Percentiles rank a stretch among this genome's conserved stretches.
Conservation (phyloP, 2,797 vertebrate species). For the Balearica regulorum region DNA sequence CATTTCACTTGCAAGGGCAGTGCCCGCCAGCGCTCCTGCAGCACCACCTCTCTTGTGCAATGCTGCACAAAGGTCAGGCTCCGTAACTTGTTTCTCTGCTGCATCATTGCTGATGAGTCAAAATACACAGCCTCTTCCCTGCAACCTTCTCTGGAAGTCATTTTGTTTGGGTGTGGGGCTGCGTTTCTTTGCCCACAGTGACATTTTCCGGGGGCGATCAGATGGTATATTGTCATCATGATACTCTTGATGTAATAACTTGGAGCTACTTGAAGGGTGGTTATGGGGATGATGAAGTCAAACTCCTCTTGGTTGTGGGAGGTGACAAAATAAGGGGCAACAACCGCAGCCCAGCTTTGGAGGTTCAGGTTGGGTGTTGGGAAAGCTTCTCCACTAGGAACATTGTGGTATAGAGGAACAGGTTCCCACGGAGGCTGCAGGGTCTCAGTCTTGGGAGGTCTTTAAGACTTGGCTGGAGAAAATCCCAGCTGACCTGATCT, state of each 20-base stretch:
- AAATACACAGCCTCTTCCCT: background rate
- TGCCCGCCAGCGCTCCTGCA: background rate
- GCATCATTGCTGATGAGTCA: constrained; percentile 8
- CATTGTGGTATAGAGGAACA: background rate
- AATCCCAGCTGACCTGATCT: background rate
- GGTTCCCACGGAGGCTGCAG: background rate
- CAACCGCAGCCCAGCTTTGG: background rate
- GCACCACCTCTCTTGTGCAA: constrained; percentile 36
- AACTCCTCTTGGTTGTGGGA: background rate
- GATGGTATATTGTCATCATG: background rate
- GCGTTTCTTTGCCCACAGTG: background rate
- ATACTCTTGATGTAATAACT: background rate
- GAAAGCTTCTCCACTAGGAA: background rate
- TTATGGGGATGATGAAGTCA: background rate
- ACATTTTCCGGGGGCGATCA: background rate
- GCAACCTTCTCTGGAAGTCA: background rate
- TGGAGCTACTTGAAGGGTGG: background rate
- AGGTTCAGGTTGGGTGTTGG: background rate
- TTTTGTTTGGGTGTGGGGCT: background rate
- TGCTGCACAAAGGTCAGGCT: background rate
- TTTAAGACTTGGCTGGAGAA: background rate
- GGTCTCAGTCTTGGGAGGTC: background rate
- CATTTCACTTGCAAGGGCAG: background rate
- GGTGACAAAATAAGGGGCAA: background rate
- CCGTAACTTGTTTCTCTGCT: background rate